Evolutionary conservation across 1,140 invertebrate species (phyloP).

Genomic region (Micrasema longulum): DNA sequence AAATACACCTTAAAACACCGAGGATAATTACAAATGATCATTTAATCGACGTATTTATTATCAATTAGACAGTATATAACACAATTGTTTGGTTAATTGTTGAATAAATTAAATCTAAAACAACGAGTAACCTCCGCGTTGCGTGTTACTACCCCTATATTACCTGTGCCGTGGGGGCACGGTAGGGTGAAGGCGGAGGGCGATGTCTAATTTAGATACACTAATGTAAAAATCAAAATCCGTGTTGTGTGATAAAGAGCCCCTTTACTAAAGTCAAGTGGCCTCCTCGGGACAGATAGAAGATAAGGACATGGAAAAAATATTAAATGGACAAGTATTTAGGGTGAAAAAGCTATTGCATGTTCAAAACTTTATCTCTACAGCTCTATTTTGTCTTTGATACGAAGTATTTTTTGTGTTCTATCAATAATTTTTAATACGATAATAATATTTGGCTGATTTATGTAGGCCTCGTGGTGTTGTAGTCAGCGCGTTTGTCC

Average conservation of each 20-base stretch:
- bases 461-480: too few relatives aligned
- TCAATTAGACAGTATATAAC: slow-evolving; percentile 12
- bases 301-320: too few relatives aligned
- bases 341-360: too few relatives aligned
- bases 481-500: too few relatives aligned
- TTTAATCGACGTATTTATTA: slow-evolving; percentile 2
- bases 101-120: slow-evolving; percentile 22
- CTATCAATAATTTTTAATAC: too few relatives aligned
- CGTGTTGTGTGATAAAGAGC: slow-evolving; percentile 39
- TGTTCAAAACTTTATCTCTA: too few relatives aligned
- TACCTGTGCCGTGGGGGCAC: background rate
- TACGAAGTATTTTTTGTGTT: too few relatives aligned
- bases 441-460: too few relatives aligned
- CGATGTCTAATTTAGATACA: slow-evolving; percentile 47
- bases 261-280: slow-evolving; percentile 42
- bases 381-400: too few relatives aligned
- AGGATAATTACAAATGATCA: too few relatives aligned
- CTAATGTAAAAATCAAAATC: slow-evolving; percentile 49
- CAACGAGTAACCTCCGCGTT: background rate
- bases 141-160: background rate
- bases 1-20: too few relatives aligned
- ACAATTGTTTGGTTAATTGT: slow-evolving; percentile 20
- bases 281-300: slow-evolving; percentile 14
- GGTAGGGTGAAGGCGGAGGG: slow-evolving; percentile 6
- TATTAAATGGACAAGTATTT: too few relatives aligned